phyloP scores from a whole-genome alignment of 2,888 invertebrate species.

The Calameuta idolon region DNA sequence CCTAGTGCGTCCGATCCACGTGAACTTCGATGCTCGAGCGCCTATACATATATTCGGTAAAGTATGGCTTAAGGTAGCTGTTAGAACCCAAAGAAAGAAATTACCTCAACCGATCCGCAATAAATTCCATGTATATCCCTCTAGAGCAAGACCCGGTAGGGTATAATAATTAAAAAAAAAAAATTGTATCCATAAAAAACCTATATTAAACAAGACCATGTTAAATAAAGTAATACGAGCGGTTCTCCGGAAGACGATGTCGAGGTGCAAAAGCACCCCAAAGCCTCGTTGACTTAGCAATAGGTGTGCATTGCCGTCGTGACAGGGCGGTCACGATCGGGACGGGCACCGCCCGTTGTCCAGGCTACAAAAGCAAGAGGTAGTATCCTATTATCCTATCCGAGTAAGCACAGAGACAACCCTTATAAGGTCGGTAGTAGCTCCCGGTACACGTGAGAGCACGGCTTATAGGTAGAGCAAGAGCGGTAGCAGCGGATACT shows the following conservation, averaged over 20 bases:
- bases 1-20: conserved; percentile 41
- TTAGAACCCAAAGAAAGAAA: not conserved
- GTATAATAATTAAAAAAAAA: not conserved
- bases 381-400: conserved; percentile 58
- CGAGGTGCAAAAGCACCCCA: not conserved
- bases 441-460: conserved; percentile 42
- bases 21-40: conserved; percentile 46
- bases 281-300: not conserved
- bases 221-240: not conserved
- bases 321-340: conserved; percentile 53
- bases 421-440: conserved; percentile 53
- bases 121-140: not conserved
- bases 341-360: conserved; percentile 53
- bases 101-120: not conserved
- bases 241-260: not conserved
- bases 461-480: conserved; percentile 11
- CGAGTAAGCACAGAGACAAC: conserved; percentile 45
- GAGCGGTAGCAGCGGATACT: conserved; percentile 22
- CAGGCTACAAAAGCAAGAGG: conserved; percentile 46
- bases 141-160: not conserved
- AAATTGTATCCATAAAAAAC: not conserved
- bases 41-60: conserved; percentile 32
- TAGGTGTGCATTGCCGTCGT: conserved; percentile 11
- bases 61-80: conserved; percentile 2
- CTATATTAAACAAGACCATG: too few relatives aligned